Conservation (phyloP, 2,797 vertebrate genomes). For the Acropternis orthonyx region DNA sequence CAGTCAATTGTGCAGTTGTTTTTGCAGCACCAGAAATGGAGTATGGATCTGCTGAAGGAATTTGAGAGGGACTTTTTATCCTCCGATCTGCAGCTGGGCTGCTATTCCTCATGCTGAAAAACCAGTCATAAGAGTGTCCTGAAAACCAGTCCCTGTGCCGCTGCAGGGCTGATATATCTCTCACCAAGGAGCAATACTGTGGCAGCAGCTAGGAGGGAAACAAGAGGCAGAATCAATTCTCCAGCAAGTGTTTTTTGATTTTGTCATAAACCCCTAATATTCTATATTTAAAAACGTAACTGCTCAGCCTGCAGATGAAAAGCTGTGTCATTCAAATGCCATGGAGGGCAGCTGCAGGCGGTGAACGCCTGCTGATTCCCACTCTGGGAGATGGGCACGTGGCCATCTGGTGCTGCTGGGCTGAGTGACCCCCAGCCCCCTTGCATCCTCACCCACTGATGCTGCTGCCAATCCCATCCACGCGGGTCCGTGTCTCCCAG, state of each 20-base stretch:
- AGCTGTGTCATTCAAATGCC: background rate
- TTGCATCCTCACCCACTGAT: background rate
- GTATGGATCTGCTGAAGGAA: slow-evolving; percentile 33
- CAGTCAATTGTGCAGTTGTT: slow-evolving; percentile 23
- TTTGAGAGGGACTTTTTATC: slow-evolving; percentile 49
- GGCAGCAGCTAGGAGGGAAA: slow-evolving; percentile 10
- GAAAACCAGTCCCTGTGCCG: background rate
- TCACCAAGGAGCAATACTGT: background rate
- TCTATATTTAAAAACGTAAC: slow-evolving; percentile 17
- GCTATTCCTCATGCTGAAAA: slow-evolving; percentile 45
- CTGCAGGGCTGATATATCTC: background rate
- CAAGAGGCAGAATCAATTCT: slow-evolving; percentile 52
- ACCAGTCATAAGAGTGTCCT: background rate
- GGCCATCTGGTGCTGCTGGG: background rate
- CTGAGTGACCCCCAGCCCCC: background rate
- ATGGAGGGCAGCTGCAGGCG: background rate
- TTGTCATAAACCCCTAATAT: slow-evolving; percentile 49
- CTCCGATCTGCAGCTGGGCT: slow-evolving; percentile 13
- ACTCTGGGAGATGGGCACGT: rapidly evolving
- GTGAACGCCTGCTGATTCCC: rapidly evolving
- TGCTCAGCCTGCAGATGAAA: background rate
- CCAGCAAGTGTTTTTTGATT: slow-evolving; percentile 63
- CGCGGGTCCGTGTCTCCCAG: rapidly evolving
- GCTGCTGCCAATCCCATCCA: rapidly evolving
- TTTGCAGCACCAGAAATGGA: slow-evolving; percentile 19